Conservation (phyloP, 2,113 vertebrate genomes). For the Dicrurus megarhynchus region DNA sequence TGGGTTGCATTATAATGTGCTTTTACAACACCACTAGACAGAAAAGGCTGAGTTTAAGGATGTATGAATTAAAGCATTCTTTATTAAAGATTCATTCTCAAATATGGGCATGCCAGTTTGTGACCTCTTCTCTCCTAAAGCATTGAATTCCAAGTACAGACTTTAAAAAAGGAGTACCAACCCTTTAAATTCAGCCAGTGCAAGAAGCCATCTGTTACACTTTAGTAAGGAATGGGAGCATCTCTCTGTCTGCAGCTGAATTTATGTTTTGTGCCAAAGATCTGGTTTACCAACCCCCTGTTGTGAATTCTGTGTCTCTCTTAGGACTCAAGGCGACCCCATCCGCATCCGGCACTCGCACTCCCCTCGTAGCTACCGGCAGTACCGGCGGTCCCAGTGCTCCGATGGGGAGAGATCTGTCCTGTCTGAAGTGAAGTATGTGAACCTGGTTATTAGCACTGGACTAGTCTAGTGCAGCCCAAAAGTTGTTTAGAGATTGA, state of each 20-base stretch:
- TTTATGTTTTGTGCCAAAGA: not conserved
- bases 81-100: not conserved
- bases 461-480: not conserved
- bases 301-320: not conserved
- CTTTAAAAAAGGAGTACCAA: not conserved
- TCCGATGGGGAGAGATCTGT: slow-evolving; percentile 89
- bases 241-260: not conserved
- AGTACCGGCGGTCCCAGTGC: slow-evolving; percentile 84
- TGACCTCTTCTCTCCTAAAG: not conserved
- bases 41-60: not conserved
- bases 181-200: not conserved
- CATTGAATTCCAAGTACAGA: not conserved
- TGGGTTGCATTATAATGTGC: not conserved
- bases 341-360: slow-evolving; percentile 86
- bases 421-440: slow-evolving; percentile 89
- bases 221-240: not conserved
- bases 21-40: not conserved
- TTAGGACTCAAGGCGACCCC: slow-evolving; percentile 87
- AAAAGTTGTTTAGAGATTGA: not conserved
- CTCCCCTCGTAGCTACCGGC: slow-evolving; percentile 85
- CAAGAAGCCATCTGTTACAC: not conserved
- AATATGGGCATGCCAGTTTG: not conserved
- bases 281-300: not conserved
- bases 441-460: not conserved
- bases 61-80: not conserved